phyloP scores from a whole-genome alignment of 2,797 vertebrate genomes.

The Gymnocypris eckloni region DNA sequence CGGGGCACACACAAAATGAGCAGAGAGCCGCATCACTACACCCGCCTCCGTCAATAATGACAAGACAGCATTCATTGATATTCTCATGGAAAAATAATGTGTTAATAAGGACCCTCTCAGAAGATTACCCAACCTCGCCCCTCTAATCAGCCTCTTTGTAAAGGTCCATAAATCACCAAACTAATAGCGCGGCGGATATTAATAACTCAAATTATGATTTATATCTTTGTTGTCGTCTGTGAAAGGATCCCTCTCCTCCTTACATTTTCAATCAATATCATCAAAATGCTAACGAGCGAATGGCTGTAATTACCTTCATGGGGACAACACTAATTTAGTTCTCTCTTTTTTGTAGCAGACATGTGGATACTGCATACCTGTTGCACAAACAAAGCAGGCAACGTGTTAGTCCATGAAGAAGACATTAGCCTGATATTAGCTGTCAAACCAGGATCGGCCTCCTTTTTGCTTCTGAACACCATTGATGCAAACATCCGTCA shows the following conservation, averaged over 20 bases:
- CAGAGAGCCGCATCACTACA: slow-evolving; percentile 46
- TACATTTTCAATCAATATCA: slow-evolving; percentile 67
- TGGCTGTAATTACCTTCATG: slow-evolving; percentile 64
- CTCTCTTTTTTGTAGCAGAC: slow-evolving; percentile 39
- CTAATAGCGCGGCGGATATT: slow-evolving; percentile 68
- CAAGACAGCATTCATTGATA: slow-evolving; percentile 63
- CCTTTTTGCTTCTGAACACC: background rate
- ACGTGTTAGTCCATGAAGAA: slow-evolving; percentile 51
- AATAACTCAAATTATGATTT: slow-evolving; percentile 70
- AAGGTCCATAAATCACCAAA: slow-evolving; percentile 68
- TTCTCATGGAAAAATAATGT: slow-evolving; percentile 67
- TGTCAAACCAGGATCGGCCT: slow-evolving; percentile 50
- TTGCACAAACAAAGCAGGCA: slow-evolving; percentile 55
- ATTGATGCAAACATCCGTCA: background rate
- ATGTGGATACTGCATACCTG: slow-evolving; percentile 48
- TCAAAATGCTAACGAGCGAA: slow-evolving; percentile 61
- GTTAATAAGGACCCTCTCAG: slow-evolving; percentile 69
- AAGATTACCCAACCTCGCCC: slow-evolving; percentile 65
- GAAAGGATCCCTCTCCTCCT: slow-evolving; percentile 63
- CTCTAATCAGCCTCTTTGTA: slow-evolving; percentile 68
- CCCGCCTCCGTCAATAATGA: slow-evolving; percentile 60
- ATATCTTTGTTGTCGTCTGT: slow-evolving; percentile 70
- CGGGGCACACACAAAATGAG: slow-evolving; percentile 39
- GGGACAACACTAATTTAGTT: slow-evolving; percentile 62
- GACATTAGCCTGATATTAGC: slow-evolving; percentile 47